phyloP scores from a whole-genome alignment of 1,140 invertebrate species.

The Gyrodactylus salaris region DNA sequence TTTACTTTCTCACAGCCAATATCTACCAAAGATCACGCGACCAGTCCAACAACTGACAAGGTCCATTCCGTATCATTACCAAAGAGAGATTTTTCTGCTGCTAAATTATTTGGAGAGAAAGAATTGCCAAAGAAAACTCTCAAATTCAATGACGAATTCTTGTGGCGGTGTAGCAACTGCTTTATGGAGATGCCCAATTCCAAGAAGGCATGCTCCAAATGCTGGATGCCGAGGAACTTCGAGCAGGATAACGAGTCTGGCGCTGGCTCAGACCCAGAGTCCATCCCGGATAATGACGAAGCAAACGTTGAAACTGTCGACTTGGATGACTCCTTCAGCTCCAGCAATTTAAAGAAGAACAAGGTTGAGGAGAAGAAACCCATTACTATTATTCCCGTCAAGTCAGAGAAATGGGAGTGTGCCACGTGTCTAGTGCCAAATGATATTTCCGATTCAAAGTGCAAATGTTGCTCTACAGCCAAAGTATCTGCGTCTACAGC shows the following conservation, averaged over 20 bases:
- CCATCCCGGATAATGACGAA: background rate
- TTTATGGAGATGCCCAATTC: background rate
- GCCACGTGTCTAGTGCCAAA: background rate
- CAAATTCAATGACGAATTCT: background rate
- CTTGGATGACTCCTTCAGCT: background rate
- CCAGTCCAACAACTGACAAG: background rate
- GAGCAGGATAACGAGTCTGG: background rate
- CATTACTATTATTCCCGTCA: background rate
- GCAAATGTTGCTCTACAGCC: background rate
- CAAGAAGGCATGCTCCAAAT: background rate
- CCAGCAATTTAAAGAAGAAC: background rate
- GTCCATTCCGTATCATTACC: background rate
- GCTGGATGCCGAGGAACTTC: background rate
- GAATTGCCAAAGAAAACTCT: background rate
- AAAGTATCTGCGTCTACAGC: background rate
- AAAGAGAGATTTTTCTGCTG: background rate
- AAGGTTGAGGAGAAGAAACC: background rate
- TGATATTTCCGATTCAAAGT: background rate
- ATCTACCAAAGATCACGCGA: background rate
- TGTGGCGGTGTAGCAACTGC: background rate
- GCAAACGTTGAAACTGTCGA: background rate
- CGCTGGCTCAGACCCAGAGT: background rate
- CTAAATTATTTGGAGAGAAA: too few species aligned
- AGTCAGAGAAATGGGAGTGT: background rate
- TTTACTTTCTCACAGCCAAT: background rate